A percentile compares a stretch with the other conserved stretches of the same genome.
Evolutionary conservation across 2,888 invertebrate genomes (phyloP).

Genomic region (Oasisia sp.): DNA sequence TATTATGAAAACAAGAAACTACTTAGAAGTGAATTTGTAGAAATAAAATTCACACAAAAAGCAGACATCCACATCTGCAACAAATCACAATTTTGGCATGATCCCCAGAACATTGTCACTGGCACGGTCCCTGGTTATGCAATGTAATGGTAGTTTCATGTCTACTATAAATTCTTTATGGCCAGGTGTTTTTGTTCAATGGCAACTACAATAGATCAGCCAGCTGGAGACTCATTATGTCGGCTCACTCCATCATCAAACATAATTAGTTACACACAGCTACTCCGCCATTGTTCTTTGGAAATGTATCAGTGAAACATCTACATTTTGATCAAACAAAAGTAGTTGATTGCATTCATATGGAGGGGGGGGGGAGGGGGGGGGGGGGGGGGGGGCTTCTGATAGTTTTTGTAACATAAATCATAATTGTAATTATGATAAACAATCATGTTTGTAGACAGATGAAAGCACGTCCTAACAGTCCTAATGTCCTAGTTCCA

Average conservation of each 20-base stretch:
- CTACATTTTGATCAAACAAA: no score
- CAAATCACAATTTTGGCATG: background rate
- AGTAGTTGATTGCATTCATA: no score
- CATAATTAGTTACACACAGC: background rate
- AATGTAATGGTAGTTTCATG: constrained; percentile 4
- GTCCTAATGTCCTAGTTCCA: background rate
- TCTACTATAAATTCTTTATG: background rate
- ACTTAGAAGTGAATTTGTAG: no score
- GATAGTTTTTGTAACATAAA: no score
- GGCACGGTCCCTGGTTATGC: background rate
- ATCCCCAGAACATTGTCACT: background rate
- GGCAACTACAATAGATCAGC: background rate
- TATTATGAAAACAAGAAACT: no score
- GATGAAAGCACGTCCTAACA: background rate
- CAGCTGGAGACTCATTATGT: background rate
- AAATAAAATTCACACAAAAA: no score
- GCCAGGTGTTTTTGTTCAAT: constrained; percentile 6
- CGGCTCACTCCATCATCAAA: background rate
- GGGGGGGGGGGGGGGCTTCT: no score
- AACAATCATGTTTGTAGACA: background rate
- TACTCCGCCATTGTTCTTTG: no score
- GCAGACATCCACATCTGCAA: background rate
- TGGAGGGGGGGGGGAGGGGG: no score
- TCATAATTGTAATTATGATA: no score
- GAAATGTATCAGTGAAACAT: no score